A percentile compares a stretch with the other conserved stretches of the same genome.
Conservation (phyloP, 2,113 vertebrate species). For the Panthera leo region DNA sequence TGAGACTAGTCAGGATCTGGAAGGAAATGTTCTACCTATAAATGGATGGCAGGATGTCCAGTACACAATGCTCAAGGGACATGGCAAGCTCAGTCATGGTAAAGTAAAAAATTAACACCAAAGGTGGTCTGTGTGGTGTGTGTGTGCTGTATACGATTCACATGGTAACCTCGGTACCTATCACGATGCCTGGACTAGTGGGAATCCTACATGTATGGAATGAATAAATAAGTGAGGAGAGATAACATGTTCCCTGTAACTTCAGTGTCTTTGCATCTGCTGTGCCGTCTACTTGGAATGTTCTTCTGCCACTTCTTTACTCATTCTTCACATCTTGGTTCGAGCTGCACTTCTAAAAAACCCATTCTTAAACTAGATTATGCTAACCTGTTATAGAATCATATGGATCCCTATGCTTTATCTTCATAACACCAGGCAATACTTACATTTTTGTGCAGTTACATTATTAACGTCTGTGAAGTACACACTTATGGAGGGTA, state of each 20-base stretch:
- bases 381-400: background rate
- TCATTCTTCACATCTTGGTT: background rate
- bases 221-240: background rate
- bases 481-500: background rate
- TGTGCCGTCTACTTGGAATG: background rate
- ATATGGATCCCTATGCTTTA: background rate
- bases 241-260: background rate
- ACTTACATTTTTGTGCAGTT: background rate
- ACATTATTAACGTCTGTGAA: background rate
- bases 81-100: background rate
- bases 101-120: background rate
- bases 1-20: background rate
- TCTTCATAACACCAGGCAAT: background rate
- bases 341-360: conserved; percentile 7
- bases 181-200: background rate
- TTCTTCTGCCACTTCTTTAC: background rate
- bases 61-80: background rate
- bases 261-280: background rate
- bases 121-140: background rate
- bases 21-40: background rate
- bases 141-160: background rate
- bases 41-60: background rate
- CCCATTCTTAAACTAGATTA: background rate
- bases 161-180: background rate
- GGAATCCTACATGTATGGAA: background rate